A percentile compares a stretch with the other conserved stretches of the same genome.
Evolutionary conservation across 1,140 invertebrate species (phyloP).

Genomic region (Drosophila nasuta): DNA sequence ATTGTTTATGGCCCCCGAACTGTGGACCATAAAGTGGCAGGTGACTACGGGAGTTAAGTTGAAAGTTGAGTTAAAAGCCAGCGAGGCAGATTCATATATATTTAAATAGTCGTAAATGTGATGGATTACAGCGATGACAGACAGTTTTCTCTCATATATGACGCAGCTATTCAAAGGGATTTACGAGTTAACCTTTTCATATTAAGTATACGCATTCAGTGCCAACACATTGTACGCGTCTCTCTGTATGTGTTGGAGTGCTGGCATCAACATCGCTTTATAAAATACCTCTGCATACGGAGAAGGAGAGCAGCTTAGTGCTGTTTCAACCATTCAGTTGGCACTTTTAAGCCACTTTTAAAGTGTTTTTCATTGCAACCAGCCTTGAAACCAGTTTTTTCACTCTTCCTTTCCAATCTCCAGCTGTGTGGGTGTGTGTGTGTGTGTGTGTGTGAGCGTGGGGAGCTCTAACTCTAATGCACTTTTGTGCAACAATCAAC

Average conservation of each 20-base stretch:
- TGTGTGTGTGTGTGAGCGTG: slow-evolving; percentile 5
- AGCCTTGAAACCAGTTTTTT: slow-evolving; percentile 19
- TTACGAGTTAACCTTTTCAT: slow-evolving; percentile 32
- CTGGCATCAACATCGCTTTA: not conserved
- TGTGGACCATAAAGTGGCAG: slow-evolving; percentile 10
- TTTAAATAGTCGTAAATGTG: slow-evolving; percentile 71
- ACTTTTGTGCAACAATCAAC: slow-evolving; percentile 30
- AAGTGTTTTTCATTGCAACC: slow-evolving; percentile 16
- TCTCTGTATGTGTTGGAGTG: not conserved
- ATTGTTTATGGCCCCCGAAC: slow-evolving; percentile 29
- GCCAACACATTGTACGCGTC: slow-evolving; percentile 9
- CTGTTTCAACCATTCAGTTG: slow-evolving; percentile 20
- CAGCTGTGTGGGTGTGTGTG: slow-evolving; percentile 2
- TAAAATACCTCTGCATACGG: not conserved
- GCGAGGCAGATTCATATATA: slow-evolving; percentile 42
- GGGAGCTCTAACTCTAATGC: slow-evolving; percentile 34
- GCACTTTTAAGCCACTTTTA: slow-evolving; percentile 31
- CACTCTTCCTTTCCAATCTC: not conserved
- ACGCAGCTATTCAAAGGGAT: slow-evolving; percentile 15
- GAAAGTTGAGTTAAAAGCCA: slow-evolving; percentile 36
- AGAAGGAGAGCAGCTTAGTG: slow-evolving; percentile 20
- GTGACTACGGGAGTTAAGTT: not conserved
- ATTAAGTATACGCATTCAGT: slow-evolving; percentile 41
- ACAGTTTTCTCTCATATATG: slow-evolving; percentile 33
- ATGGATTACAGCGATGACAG: slow-evolving; percentile 65